Evolutionary conservation across 2,113 vertebrate genomes (phyloP).

Genomic region (Perca schrenkii): DNA sequence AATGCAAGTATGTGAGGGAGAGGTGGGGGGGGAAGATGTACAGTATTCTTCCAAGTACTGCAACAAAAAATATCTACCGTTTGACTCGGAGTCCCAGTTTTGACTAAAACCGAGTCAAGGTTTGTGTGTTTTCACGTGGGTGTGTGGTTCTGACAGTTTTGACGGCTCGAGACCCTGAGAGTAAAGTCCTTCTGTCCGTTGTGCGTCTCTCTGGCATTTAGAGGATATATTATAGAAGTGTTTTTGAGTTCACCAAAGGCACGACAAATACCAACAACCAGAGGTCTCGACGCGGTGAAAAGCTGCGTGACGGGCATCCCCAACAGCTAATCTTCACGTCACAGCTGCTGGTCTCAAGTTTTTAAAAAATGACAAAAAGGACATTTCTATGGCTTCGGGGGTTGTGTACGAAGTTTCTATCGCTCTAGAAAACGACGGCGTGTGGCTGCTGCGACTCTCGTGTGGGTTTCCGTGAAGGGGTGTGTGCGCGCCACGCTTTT

Average conservation of each 20-base stretch:
- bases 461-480: slow-evolving; percentile 14
- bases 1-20: background rate
- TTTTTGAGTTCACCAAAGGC: slow-evolving; percentile 34
- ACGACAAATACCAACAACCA: slow-evolving; percentile 40
- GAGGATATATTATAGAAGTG: background rate
- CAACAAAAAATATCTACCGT: background rate
- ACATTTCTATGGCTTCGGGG: slow-evolving; percentile 54
- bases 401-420: background rate
- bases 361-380: background rate
- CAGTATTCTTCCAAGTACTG: background rate
- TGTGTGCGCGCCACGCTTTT: slow-evolving; percentile 1
- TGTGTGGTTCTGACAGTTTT: slow-evolving; percentile 35
- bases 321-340: background rate
- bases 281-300: slow-evolving; percentile 2
- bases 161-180: slow-evolving; percentile 62
- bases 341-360: slow-evolving; percentile 12
- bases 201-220: slow-evolving; percentile 12
- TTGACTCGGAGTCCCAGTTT: background rate
- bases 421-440: slow-evolving; percentile 9
- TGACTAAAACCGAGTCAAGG: background rate
- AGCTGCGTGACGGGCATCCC: background rate
- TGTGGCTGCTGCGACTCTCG: slow-evolving; percentile 21
- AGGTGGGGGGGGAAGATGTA: background rate
- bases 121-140: background rate
- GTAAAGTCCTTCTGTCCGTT: slow-evolving; percentile 28